A percentile compares a stretch with the other conserved stretches of the same genome.
phyloP scores from a whole-genome alignment of 2,113 vertebrate genomes.

The Abramis brama region DNA sequence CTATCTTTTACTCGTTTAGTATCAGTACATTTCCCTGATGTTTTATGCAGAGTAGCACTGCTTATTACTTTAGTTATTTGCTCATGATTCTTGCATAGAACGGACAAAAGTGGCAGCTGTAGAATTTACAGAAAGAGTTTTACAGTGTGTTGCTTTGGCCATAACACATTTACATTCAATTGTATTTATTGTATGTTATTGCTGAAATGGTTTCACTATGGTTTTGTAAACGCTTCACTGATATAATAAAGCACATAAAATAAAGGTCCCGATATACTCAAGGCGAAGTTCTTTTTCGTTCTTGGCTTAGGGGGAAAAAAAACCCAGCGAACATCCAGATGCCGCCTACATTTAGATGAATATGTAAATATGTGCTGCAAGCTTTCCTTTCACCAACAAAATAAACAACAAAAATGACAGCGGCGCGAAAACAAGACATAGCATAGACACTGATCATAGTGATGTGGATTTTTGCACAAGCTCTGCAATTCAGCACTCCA shows the following conservation, averaged over 20 bases:
- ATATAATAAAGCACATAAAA: not conserved
- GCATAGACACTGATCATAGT: too few species aligned
- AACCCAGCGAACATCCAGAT: too few species aligned
- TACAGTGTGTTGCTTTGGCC: not conserved
- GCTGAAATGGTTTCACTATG: not conserved
- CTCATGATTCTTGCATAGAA: not conserved
- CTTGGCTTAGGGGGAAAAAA: too few species aligned
- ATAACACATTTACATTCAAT: not conserved
- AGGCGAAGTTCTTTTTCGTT: too few species aligned
- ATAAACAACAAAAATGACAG: too few species aligned
- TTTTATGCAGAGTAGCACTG: not conserved
- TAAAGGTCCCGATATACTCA: too few species aligned
- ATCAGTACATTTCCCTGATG: not conserved
- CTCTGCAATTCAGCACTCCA: too few species aligned
- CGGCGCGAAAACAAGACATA: too few species aligned
- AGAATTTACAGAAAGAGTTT: not conserved
- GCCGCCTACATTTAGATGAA: not conserved
- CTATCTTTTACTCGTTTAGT: not conserved
- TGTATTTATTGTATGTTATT: not conserved
- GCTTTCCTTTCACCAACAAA: too few species aligned
- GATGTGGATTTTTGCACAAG: too few species aligned
- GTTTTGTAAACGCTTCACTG: not conserved
- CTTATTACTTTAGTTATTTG: not conserved
- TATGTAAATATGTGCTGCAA: not conserved
- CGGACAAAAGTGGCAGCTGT: not conserved